phyloP scores from a whole-genome alignment of 1,140 invertebrate genomes.

The Thalassaphorura encarpata region DNA sequence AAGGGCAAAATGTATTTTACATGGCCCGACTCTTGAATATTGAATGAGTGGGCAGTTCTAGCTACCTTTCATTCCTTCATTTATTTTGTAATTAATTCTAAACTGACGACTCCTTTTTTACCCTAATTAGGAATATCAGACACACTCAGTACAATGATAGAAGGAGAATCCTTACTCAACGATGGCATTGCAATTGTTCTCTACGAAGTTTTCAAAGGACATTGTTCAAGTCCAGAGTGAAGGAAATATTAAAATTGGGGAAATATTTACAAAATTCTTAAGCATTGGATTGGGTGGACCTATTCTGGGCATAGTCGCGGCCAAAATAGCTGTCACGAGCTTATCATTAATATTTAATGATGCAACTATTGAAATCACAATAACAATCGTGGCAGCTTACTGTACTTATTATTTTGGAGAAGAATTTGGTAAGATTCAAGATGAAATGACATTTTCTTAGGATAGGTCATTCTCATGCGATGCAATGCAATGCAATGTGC shows the following conservation, averaged over 20 bases:
- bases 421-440: slow-evolving; percentile 32
- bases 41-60: background rate
- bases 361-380: slow-evolving; percentile 39
- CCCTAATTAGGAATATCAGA: slow-evolving; percentile 34
- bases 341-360: slow-evolving; percentile 40
- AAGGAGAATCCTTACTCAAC: slow-evolving; percentile 44
- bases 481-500: too few species aligned
- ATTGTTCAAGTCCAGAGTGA: slow-evolving; percentile 1
- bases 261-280: slow-evolving; percentile 13
- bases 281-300: slow-evolving; percentile 37
- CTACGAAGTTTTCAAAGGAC: slow-evolving; percentile 34
- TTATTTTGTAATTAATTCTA: background rate
- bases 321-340: slow-evolving; percentile 36
- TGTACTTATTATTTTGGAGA: slow-evolving; percentile 40
- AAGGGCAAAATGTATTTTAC: background rate
- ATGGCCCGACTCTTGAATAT: background rate
- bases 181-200: slow-evolving; percentile 43
- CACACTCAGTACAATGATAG: slow-evolving; percentile 39
- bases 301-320: slow-evolving; percentile 38
- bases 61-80: background rate
- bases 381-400: slow-evolving; percentile 40
- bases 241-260: too few species aligned
- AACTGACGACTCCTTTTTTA: background rate
- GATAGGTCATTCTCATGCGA: too few species aligned
- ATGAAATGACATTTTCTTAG: background rate